Base-by-base conservation (phyloP, 2,888 invertebrate genomes). In the Caenorhabditis zanzibari region DNA sequence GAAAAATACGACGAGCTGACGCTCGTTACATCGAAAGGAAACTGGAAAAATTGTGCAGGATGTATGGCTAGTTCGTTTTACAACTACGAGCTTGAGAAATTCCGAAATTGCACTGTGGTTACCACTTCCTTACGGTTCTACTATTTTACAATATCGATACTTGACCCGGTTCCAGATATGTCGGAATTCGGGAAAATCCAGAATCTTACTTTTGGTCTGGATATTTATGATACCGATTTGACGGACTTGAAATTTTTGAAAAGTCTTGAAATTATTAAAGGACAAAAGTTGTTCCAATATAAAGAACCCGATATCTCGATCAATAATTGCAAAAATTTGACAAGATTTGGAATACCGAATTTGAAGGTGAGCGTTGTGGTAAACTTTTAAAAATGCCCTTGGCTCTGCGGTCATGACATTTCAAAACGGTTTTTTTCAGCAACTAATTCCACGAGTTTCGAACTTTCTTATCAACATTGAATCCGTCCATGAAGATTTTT, bases 11-110 rank as follows among this genome's bases (percentile, higher is more conserved):
- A 56, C 44, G 26, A 41, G 0, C 1, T 32, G 1, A 16, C 28
- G 10, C 5, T 26, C 0, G 41, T 75, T 44, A 14, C n/a, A 6
- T 7, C 49, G 0, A 26, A 19, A 24, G 3, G 14, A 0, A 75
- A 75, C 10, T 14, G 32, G 1, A 75, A 56, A 9, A 66, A 75
- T n/a, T 75, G 74, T 12, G 14, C 7, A n/a, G 74, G 64, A 28
- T 12, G 16, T 3, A 0, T 5, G 1, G 54, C 14, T 5, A 12
- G 10, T 14, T 2, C 24, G 5, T 22, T 54, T 4, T 54, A 14
- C 12, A 14, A 12, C 1, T 9, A 54, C 0, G 19, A 1, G 2
- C 0, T 26, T 14, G 26, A 54, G 9, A 10, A 54, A 9, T 54
- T 54, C 19, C 2, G 24, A 54, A 14, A 26, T 2, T 54, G 54